A percentile compares a stretch with the other conserved stretches of the same genome.
Conservation (phyloP, 2,797 vertebrate species). For the Telmatherina bonti region DNA sequence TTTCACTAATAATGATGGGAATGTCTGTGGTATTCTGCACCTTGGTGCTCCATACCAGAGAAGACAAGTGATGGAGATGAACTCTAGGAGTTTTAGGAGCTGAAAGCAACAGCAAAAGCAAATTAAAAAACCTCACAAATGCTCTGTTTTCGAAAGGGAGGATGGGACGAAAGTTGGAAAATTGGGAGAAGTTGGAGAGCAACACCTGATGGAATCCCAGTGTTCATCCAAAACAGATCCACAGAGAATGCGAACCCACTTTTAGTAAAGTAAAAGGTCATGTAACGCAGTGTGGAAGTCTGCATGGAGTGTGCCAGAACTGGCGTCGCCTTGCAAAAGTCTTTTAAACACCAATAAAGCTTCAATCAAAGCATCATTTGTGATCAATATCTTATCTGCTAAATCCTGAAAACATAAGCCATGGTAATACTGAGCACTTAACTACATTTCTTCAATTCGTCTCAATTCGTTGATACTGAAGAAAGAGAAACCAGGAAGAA, state of each 20-base stretch:
- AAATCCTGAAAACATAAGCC: slow-evolving; percentile 29
- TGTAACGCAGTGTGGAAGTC: background rate
- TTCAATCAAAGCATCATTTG: slow-evolving; percentile 62
- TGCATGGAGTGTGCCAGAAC: background rate
- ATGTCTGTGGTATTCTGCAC: no score
- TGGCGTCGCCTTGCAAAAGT: slow-evolving; percentile 39
- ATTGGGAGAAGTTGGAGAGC: no score
- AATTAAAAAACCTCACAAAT: no score
- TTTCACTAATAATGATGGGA: no score
- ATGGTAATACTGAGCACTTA: slow-evolving; percentile 28
- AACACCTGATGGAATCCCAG: no score
- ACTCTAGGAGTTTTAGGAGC: no score
- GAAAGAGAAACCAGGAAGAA: slow-evolving; percentile 46
- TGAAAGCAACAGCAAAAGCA: no score
- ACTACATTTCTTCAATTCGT: slow-evolving; percentile 43
- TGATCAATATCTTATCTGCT: slow-evolving; percentile 54
- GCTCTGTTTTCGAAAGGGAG: no score
- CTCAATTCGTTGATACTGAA: slow-evolving; percentile 57
- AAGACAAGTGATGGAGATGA: no score
- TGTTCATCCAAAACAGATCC: no score
- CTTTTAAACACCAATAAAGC: slow-evolving; percentile 32
- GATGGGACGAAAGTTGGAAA: no score
- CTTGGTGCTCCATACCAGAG: no score
- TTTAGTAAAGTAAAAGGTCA: background rate
- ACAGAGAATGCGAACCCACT: background rate